Base-by-base conservation (phyloP, 92 coral and sea anemone species). In the Paragorgia papillata region DNA sequence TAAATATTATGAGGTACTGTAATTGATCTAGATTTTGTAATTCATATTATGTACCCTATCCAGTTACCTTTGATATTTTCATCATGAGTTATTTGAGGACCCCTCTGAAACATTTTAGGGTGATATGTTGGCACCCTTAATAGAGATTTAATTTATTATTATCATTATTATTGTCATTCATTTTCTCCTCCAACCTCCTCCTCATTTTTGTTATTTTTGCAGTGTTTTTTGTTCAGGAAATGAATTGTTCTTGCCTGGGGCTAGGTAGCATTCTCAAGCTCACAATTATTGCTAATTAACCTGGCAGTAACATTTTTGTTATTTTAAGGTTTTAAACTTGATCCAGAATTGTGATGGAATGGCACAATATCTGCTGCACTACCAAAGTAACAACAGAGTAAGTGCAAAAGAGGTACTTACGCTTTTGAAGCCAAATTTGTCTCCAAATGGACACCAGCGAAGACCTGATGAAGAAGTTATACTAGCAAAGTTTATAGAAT, bases 361-460 rank as follows among this genome's bases (percentile, higher is more conserved):
- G 77, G 82, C 82, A 22, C 58, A 55, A 29, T 54, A 73, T 51
- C 86, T 82, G n/a, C 22, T 74, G 64, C 51, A 65, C 62, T 28
- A 35, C 39, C 76, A 39, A 1, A 55, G 27, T n/a, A 62, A 66
- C 53, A 30, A 40, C 74, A 75, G 71, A 70, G 32, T 81, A 35
- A 62, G 71, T 69, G 85, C 85, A 37, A 55, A 74, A 44, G 60
- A 63, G 66, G 81, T 74, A 46, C 64, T 50, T 62, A 30, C 28
- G 66, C 28, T 82, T 32, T 82, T 75, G 41, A 63, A 75, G 68
- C 86, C 82, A 63, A 37, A 54, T 18, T 64, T 82, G 46, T 62
- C 86, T 57, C 86, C 86, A 32, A 7, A 41, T 44, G 86, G 86
- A 3, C 49, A 79, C 77, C 76, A 82, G 43, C 62, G 82, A 69